Base-by-base conservation (phyloP, 1,140 invertebrate species). In the Dolichoris vasculosae region DNA sequence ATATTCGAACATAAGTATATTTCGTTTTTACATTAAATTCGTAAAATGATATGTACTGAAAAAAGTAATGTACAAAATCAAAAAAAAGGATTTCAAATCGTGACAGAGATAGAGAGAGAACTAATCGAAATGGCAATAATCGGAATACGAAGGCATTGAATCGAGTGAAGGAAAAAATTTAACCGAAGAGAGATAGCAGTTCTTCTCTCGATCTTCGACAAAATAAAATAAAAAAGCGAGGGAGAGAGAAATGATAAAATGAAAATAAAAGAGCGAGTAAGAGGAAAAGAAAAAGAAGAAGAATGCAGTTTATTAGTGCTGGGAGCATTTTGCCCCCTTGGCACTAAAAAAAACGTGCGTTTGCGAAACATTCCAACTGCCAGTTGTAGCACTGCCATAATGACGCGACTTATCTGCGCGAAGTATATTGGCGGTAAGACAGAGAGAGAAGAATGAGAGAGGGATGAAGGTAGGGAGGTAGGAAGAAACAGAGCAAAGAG, bases 161-260 rank as follows among this genome's bases (percentile, higher is more conserved):
- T 75, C 67, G 83, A 83, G 51, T 38, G 48, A 85, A 59, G 46
- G 35, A 77, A 76, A 78, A 85, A 80, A 81, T 63, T 80, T 13
- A 78, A 88, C 86, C 88, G 88, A 90, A 23, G 48, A 83, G 51
- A 51, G 59, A 83, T 67, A 82, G 90, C 90, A 88, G 46, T 8
- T n/a, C 51, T 48, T 35, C 90, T 91, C 88, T 89, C 88, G 85
- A 87, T 89, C 83, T 88, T 85, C 88, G 88, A 87, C 88, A 88
- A 84, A 78, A 77, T 67, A 43, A 48, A 48, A 76, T 43, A 17
- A 75, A 67, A 67, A 55, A 30, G 23, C 7, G 40, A 51, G 46
- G 7, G 59, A 63, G 43, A 85, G n/a, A 71, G 48, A 71, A 69
- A 84, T 80, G 71, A 82, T 69, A 76, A 76, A 82, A 48, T 48